Percentiles rank a stretch among this genome's conserved stretches.
phyloP scores from a whole-genome alignment of 2,797 vertebrate genomes.

The Bryconaethiops microstoma region DNA sequence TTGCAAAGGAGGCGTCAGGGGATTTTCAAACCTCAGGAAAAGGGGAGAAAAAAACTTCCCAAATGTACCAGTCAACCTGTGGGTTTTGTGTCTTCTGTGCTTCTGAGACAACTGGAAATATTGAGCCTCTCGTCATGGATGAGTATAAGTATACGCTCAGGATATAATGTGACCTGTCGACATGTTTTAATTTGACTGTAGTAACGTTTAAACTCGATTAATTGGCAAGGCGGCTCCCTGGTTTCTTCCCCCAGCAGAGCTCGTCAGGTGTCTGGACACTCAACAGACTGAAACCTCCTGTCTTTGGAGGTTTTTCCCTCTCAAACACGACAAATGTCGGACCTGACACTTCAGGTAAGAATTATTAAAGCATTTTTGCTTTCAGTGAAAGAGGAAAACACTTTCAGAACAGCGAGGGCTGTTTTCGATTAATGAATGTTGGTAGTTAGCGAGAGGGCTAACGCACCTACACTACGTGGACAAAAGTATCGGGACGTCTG shows the following conservation, averaged over 20 bases:
- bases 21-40: slow-evolving; percentile 59
- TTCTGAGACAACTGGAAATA: not conserved
- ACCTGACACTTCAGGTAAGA: slow-evolving; percentile 70
- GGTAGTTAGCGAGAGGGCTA: not conserved
- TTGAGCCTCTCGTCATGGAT: not conserved
- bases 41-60: slow-evolving; percentile 49
- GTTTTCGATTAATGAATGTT: not conserved
- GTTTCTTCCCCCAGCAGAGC: not conserved
- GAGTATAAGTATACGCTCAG: not conserved
- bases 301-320: not conserved
- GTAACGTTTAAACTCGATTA: not conserved
- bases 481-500: too few relatives aligned
- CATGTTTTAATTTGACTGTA: slow-evolving; percentile 34
- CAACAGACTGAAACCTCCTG: not conserved
- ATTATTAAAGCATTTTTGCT: not conserved
- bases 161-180: slow-evolving; percentile 9
- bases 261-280: not conserved
- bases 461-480: not conserved
- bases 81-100: not conserved
- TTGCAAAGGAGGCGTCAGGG: slow-evolving; percentile 18
- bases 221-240: not conserved
- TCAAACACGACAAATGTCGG: slow-evolving; percentile 65
- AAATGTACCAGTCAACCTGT: not conserved
- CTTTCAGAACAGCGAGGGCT: not conserved
- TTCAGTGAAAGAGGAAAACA: not conserved